Evolutionary conservation across 2,888 invertebrate genomes (phyloP).

Genomic region (Hypsopygia costalis): DNA sequence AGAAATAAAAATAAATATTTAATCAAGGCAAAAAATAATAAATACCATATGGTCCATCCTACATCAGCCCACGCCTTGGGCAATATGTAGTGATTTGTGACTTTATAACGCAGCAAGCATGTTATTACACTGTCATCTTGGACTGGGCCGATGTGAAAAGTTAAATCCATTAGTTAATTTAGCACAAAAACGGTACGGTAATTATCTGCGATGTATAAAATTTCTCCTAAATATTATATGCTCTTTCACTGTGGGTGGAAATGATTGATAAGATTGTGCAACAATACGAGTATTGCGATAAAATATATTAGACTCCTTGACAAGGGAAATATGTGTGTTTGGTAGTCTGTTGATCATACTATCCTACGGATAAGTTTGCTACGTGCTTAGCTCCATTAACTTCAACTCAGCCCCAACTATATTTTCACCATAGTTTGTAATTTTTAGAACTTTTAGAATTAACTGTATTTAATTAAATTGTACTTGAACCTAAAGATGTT

Average conservation of each 20-base stretch:
- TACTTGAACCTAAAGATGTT: too few relatives aligned
- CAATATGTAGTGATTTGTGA: slow-evolving; percentile 5
- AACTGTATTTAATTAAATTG: too few relatives aligned
- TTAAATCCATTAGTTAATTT: slow-evolving; percentile 25
- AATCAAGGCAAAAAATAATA: slow-evolving; percentile 1
- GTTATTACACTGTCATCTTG: slow-evolving; percentile 28
- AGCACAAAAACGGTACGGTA: slow-evolving; percentile 3
- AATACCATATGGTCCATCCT: slow-evolving; percentile 1
- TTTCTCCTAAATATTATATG: not conserved
- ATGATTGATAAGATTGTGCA: too few relatives aligned
- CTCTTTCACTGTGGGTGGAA: not conserved
- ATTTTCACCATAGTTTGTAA: too few relatives aligned
- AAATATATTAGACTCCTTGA: too few relatives aligned
- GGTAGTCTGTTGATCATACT: too few relatives aligned
- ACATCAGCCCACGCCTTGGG: slow-evolving; percentile 1
- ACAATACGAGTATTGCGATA: too few relatives aligned
- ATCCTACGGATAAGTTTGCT: too few relatives aligned
- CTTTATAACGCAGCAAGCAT: slow-evolving; percentile 14
- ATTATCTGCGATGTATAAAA: slow-evolving; percentile 4
- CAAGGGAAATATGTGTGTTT: too few relatives aligned
- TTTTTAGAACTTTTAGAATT: too few relatives aligned
- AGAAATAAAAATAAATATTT: slow-evolving; percentile 2
- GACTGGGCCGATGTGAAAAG: slow-evolving; percentile 25
- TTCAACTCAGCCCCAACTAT: too few relatives aligned
- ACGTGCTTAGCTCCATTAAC: too few relatives aligned